A percentile compares a stretch with the other conserved stretches of the same genome.
These are phyloP conservation scores for Vanessa cardui DNA, from an alignment of 2,888 invertebrate genomes.

Conservation along the genomic window DNA sequence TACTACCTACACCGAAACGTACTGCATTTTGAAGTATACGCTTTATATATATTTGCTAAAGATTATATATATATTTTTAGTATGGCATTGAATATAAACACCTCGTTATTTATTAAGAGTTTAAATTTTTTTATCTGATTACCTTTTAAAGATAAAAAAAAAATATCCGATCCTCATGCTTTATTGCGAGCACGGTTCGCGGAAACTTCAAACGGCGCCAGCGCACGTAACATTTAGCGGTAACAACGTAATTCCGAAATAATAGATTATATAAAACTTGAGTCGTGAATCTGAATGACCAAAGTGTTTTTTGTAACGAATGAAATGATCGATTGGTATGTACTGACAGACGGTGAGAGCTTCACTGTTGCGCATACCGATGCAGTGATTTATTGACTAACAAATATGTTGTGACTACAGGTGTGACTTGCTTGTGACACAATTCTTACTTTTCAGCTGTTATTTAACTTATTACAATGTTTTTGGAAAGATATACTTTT, in stretches of 20 bases:
- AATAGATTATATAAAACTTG: conserved; percentile 45
- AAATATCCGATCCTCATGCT: not conserved
- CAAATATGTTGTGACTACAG: conserved; percentile 24
- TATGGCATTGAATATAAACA: too few species aligned
- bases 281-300: conserved; percentile 36
- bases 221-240: conserved; percentile 26
- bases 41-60: too few species aligned
- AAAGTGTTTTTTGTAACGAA: conserved; percentile 42
- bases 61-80: too few species aligned
- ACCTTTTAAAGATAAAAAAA: too few species aligned
- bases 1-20: too few species aligned
- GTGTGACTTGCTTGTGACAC: conserved; percentile 7
- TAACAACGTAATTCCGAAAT: conserved; percentile 34
- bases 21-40: too few species aligned
- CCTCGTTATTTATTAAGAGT: not conserved
- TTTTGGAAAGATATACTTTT: not conserved
- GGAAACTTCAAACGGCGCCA: conserved; percentile 19
- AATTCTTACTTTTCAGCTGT: conserved; percentile 2
- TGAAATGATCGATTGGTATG: conserved; percentile 56
- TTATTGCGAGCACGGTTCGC: not conserved
- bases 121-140: not conserved
- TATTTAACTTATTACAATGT: not conserved
- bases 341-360: conserved; percentile 55
- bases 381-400: conserved; percentile 42
- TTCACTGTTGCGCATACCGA: conserved; percentile 47